Percentiles rank a stretch among this genome's conserved stretches.
These are phyloP conservation scores for Pomatostomus ruficeps DNA, from an alignment of 2,113 vertebrate genomes.

Conservation along the genomic window DNA sequence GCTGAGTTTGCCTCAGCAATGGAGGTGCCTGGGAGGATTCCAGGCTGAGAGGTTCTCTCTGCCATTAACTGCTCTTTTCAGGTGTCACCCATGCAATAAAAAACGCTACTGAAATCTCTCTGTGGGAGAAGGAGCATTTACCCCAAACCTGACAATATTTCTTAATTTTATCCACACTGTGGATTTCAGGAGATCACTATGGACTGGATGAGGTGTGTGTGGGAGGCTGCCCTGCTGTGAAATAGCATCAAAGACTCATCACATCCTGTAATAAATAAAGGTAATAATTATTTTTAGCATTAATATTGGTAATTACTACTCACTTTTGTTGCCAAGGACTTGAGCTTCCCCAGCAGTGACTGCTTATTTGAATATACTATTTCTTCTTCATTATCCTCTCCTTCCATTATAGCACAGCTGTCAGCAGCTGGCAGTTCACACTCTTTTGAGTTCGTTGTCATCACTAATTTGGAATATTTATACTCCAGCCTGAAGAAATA, in stretches of 20 bases:
- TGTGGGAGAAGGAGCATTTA: neutral
- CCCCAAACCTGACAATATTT: neutral
- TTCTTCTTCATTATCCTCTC: conserved; percentile 94
- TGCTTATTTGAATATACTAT: conserved; percentile 91
- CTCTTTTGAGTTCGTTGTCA: conserved; percentile 91
- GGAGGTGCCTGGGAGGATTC: neutral
- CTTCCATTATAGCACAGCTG: conserved; percentile 99
- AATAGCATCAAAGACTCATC: neutral
- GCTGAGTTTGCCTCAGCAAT: neutral
- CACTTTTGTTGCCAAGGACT: conserved; percentile 93
- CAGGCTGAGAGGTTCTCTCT: fast-evolving
- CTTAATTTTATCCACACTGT: neutral
- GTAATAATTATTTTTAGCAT: neutral
- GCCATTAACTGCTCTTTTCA: neutral
- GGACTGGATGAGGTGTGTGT: neutral
- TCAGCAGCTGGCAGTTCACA: conserved; percentile 92
- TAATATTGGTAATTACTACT: conserved; percentile 48
- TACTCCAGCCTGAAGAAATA: conserved; percentile 85
- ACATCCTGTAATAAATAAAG: neutral
- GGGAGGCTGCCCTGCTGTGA: neutral
- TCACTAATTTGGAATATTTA: conserved; percentile 95
- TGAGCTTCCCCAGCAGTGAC: conserved; percentile 89
- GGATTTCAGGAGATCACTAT: neutral
- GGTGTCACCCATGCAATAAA: neutral
- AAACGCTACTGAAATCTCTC: neutral